Evolutionary conservation across 2,797 vertebrate genomes (phyloP).

Genomic region (Pachyuromys duprasi): DNA sequence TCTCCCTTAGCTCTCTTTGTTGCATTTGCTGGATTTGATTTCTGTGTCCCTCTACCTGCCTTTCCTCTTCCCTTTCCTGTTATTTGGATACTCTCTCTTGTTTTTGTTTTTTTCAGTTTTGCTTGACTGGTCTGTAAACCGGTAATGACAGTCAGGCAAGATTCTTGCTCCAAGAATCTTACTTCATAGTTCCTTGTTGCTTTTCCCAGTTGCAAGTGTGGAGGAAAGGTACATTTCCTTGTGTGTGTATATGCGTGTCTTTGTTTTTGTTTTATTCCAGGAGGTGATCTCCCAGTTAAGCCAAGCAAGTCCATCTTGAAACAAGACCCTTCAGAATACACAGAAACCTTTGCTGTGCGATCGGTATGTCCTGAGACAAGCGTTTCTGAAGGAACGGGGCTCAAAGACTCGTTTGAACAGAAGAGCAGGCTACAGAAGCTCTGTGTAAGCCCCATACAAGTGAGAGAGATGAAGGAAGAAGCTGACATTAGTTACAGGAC

Average conservation of each 20-base stretch:
- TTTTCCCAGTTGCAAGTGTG: neutral
- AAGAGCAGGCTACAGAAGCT: neutral
- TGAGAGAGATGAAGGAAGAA: constrained; percentile 52
- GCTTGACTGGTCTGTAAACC: neutral
- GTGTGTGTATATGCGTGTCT: neutral
- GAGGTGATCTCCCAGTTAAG: constrained; percentile 58
- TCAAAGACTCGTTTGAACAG: neutral
- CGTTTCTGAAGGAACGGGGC: neutral
- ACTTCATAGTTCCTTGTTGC: neutral
- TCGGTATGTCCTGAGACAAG: neutral
- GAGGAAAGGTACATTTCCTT: constrained; percentile 37
- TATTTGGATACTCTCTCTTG: neutral
- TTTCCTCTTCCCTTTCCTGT: neutral
- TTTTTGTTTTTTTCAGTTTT: neutral
- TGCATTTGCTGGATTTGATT: neutral
- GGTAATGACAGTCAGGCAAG: neutral
- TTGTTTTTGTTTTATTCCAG: constrained; percentile 57
- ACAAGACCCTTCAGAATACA: constrained; percentile 46
- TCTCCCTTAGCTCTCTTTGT: neutral
- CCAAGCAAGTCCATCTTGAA: constrained; percentile 53
- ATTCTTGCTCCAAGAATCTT: neutral
- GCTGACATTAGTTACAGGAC: neutral
- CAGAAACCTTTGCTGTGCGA: neutral
- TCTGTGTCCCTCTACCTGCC: neutral
- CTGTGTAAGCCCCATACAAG: neutral